phyloP scores from a whole-genome alignment of 2,113 vertebrate species.

The Larimichthys crocea region DNA sequence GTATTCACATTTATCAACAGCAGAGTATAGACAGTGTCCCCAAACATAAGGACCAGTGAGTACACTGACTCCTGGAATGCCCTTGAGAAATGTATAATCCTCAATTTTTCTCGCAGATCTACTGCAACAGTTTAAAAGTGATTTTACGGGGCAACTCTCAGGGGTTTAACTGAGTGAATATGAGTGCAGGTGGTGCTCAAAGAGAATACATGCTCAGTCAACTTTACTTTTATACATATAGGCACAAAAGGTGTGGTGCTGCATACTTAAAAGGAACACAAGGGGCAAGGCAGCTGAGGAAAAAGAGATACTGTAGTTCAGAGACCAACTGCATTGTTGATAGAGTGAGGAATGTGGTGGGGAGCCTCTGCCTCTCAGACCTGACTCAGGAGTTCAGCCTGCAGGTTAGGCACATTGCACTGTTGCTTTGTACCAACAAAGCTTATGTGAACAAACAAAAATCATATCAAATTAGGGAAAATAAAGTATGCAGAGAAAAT shows the following conservation, averaged over 20 bases:
- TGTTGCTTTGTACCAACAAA: constrained; percentile 13
- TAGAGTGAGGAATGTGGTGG: constrained; percentile 17
- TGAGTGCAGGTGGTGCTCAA: constrained; percentile 27
- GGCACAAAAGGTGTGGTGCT: constrained; percentile 19
- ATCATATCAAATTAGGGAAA: constrained; percentile 18
- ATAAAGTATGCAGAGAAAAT: constrained; percentile 20
- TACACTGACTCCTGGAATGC: constrained; percentile 23
- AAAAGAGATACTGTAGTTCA: constrained; percentile 31
- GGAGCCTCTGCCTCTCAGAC: constrained; percentile 19
- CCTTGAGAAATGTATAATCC: constrained; percentile 35
- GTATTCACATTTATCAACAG: constrained; percentile 11
- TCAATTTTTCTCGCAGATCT: constrained; percentile 22
- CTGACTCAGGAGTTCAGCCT: constrained; percentile 35
- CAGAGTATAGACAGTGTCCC: background rate
- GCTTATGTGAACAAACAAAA: constrained; percentile 13
- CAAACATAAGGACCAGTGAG: background rate
- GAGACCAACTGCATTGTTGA: constrained; percentile 36
- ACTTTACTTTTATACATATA: constrained; percentile 33
- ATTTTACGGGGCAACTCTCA: constrained; percentile 43
- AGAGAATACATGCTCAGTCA: constrained; percentile 43
- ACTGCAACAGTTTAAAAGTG: constrained; percentile 16
- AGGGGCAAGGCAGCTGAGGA: background rate
- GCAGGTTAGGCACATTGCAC: constrained; percentile 29
- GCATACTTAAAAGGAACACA: constrained; percentile 34
- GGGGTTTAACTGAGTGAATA: constrained; percentile 23